Conservation (phyloP, 2,113 vertebrate genomes). For the Syrrhaptes paradoxus region DNA sequence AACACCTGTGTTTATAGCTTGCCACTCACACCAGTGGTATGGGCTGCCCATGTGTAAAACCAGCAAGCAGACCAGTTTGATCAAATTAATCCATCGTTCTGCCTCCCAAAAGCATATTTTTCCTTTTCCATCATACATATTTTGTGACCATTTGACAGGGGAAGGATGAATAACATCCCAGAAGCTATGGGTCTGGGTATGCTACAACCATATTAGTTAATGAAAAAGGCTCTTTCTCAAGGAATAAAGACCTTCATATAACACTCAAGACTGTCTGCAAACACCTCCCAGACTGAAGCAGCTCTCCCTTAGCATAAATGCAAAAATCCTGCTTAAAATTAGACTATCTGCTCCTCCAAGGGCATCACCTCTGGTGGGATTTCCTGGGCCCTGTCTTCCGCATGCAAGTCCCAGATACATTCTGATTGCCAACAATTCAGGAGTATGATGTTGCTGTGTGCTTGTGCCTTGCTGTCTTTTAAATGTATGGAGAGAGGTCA, state of each 20-base stretch:
- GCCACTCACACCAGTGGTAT: neutral
- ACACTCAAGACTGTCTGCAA: neutral
- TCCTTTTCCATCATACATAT: neutral
- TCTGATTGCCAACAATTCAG: neutral
- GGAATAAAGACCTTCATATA: neutral
- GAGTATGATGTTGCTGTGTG: neutral
- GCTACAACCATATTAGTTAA: neutral
- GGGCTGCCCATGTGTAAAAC: neutral
- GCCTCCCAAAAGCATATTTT: neutral
- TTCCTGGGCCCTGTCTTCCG: neutral
- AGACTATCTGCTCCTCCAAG: accelerated
- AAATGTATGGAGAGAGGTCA: neutral
- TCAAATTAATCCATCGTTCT: neutral
- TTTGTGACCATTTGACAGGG: neutral
- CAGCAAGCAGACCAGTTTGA: neutral
- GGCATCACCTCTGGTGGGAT: neutral
- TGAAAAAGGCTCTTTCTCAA: neutral
- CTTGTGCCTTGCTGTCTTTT: neutral
- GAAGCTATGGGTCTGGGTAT: neutral
- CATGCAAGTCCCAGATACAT: neutral
- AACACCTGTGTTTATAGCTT: neutral
- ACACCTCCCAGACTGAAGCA: neutral
- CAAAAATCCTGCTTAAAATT: neutral
- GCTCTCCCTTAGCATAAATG: neutral
- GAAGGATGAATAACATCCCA: neutral